Conservation (phyloP, 2,113 vertebrate genomes). For the Silurus meridionalis region DNA sequence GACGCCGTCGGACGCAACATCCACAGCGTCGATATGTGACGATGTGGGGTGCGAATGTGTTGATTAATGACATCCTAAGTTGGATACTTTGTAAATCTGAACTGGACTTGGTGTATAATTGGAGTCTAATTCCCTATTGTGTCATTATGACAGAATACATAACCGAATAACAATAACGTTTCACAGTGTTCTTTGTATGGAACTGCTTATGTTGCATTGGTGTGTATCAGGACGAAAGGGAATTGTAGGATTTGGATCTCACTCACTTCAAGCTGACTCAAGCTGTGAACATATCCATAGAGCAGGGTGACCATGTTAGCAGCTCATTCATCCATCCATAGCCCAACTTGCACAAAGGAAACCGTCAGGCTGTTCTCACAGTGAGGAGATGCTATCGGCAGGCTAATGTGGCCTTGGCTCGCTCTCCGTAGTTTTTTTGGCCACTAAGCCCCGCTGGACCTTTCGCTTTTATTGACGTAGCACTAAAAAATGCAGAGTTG, state of each 20-base stretch:
- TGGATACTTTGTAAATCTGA: not conserved
- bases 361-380: not conserved
- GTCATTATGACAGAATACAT: not conserved
- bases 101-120: not conserved
- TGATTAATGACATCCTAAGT: too few relatives aligned
- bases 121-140: too few relatives aligned
- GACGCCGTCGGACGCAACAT: too few relatives aligned
- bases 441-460: not conserved
- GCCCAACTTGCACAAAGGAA: slow-evolving; percentile 25
- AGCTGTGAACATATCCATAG: slow-evolving; percentile 10
- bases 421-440: not conserved
- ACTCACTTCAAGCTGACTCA: slow-evolving; percentile 29
- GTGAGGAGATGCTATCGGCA: not conserved
- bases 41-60: too few relatives aligned
- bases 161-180: not conserved
- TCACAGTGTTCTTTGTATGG: not conserved
- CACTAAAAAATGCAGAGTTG: not conserved
- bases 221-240: not conserved
- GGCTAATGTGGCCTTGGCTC: slow-evolving; percentile 5
- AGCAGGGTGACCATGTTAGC: slow-evolving; percentile 40
- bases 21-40: too few relatives aligned
- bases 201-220: not conserved
- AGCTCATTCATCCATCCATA: slow-evolving; percentile 26
- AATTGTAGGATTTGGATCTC: not conserved
- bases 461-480: not conserved